Base-by-base conservation (phyloP, 2,113 vertebrate species). In the Buteo buteo region DNA sequence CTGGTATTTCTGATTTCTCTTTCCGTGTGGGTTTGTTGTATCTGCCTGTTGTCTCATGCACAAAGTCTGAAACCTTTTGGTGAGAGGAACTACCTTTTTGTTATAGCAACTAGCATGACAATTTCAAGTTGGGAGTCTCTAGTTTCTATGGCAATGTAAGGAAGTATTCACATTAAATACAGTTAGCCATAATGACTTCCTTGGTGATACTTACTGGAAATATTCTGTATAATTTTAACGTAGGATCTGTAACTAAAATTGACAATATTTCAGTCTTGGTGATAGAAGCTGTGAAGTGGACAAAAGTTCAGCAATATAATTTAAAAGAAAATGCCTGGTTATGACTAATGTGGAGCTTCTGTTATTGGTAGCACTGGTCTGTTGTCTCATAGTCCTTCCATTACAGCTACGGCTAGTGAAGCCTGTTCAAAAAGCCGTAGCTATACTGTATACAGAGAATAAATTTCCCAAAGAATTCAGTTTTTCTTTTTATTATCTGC, bases 401-500 rank as follows among this genome's bases (percentile, higher is more conserved):
- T 71, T 80, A 44, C 5, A 94, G 62, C 29, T 80, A 10, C 52
- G 69, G 50, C 50, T 85, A 71, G 31, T 14, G 58, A 83, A 93
- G 44, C 42, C 55, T 86, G 13, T 73, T 88, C 36, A 64, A 76
- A 96, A 82, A 58, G 5, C 10, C 29, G 18, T 73, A 74, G n/a
- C 50, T 93, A 6, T 50, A 34, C 49, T 79, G 7, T 45, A 25
- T 62, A 47, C 24, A 81, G 58, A 80, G 45, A 74, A 38, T 67
- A 77, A 6, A 34, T 88, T 96, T 96, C 36, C 25, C 13, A 9
- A 91, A 72, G 24, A 69, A 72, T 85, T 88, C 61, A 55, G 11
- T 24, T 96, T 91, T 92, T 77, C 57, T 70, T 82, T 95, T 71
- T 96, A 44, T 93, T 84, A 44, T 93, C 87, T 95, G 13, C 42